Percentiles rank a stretch among this genome's conserved stretches.
Evolutionary conservation across 35 echinoderm and acorn worm species (phyloP).

Genomic region (Anneissia japonica): DNA sequence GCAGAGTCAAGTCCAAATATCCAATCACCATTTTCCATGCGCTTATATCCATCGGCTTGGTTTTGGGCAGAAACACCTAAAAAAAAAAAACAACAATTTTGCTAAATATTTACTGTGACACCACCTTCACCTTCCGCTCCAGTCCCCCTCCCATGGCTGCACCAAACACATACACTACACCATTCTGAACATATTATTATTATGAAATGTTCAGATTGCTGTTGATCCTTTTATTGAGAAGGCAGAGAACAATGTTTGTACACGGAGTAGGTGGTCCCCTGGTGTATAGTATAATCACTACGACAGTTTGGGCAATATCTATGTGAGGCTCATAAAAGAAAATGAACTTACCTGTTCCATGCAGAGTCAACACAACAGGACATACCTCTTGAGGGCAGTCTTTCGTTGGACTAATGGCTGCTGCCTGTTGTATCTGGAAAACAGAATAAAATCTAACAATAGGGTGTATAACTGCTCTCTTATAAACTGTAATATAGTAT

Average conservation of each 20-base stretch:
- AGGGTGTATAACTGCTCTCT: too few species aligned
- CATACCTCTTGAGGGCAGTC: slow-evolving; percentile 48
- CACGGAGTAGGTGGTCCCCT: neutral
- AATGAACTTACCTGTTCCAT: slow-evolving; percentile 58
- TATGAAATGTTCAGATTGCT: neutral
- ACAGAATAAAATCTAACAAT: neutral
- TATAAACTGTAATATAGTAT: too few species aligned
- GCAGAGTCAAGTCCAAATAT: slow-evolving; percentile 85
- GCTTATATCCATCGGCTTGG: slow-evolving; percentile 90
- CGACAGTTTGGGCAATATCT: too few species aligned
- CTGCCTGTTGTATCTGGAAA: slow-evolving; percentile 66
- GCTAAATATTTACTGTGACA: too few species aligned
- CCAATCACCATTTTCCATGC: slow-evolving; percentile 77
- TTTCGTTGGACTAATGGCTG: slow-evolving; percentile 55
- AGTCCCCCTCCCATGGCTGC: too few species aligned
- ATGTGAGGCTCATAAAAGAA: neutral
- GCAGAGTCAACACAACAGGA: slow-evolving; percentile 67
- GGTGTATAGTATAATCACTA: too few species aligned
- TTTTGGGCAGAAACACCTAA: slow-evolving; percentile 74
- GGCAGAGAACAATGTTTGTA: neutral
- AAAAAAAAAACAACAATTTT: neutral
- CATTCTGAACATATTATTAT: too few species aligned
- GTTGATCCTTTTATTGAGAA: neutral
- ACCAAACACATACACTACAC: too few species aligned
- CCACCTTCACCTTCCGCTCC: too few species aligned